Evolutionary conservation across 2,888 invertebrate species (phyloP).

Genomic region (Gnatocerus cornutus): DNA sequence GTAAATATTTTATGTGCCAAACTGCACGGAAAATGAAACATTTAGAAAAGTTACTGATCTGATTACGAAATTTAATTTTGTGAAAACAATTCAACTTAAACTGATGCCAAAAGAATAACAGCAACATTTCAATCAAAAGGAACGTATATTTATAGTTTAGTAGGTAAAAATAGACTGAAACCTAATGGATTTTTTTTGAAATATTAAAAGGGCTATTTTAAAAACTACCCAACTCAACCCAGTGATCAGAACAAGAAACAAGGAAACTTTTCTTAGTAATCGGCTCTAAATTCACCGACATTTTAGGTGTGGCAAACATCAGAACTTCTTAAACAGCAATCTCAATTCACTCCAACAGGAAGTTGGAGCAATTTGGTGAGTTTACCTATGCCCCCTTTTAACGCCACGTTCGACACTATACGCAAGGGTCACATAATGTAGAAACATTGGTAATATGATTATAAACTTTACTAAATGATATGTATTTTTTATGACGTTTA

Average conservation of each 20-base stretch:
- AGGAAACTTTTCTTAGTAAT: slow-evolving; percentile 40
- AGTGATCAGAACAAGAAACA: slow-evolving; percentile 36
- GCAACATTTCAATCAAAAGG: not conserved
- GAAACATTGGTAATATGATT: slow-evolving; percentile 56
- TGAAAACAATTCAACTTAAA: slow-evolving; percentile 3
- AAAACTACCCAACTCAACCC: not conserved
- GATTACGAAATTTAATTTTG: slow-evolving; percentile 24
- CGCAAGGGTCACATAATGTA: slow-evolving; percentile 56
- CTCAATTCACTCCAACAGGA: slow-evolving; percentile 50
- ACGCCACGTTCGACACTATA: slow-evolving; percentile 55
- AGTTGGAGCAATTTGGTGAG: slow-evolving; percentile 53
- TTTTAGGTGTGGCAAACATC: slow-evolving; percentile 48
- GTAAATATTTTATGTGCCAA: slow-evolving; percentile 26
- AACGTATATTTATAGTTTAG: no score
- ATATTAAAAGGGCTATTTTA: no score
- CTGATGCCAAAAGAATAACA: slow-evolving; percentile 5
- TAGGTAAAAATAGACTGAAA: no score
- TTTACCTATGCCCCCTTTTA: slow-evolving; percentile 54
- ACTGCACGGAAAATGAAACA: slow-evolving; percentile 19
- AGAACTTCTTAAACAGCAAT: slow-evolving; percentile 53
- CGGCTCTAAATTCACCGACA: slow-evolving; percentile 42
- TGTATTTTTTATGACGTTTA: slow-evolving; percentile 57
- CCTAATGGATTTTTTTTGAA: no score
- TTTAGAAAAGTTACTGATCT: slow-evolving; percentile 24
- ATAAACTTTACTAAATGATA: slow-evolving; percentile 56